phyloP scores from a whole-genome alignment of 2,113 vertebrate species.

The Rhipidura dahli region DNA sequence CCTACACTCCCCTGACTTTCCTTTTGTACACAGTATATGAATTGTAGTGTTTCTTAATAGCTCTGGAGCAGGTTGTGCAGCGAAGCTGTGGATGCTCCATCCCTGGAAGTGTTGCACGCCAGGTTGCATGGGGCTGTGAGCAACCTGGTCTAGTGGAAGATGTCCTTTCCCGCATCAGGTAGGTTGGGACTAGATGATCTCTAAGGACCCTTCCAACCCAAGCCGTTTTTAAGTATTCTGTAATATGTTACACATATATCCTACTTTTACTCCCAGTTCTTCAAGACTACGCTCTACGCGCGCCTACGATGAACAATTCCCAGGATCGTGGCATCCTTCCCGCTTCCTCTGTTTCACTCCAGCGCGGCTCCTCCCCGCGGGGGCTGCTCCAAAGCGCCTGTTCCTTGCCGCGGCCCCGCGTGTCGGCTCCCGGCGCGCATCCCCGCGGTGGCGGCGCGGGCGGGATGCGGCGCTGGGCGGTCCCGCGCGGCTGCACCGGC shows the following conservation, averaged over 20 bases:
- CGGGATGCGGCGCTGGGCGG: background rate
- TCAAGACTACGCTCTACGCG: background rate
- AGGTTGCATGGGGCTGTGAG: background rate
- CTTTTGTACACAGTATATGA: background rate
- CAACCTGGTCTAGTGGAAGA: background rate
- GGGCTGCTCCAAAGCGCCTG: rapidly evolving
- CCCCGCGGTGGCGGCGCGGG: background rate
- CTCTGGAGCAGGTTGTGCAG: background rate
- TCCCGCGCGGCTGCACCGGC: rapidly evolving
- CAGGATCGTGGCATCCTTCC: rapidly evolving
- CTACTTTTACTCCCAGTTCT: background rate
- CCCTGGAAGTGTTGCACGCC: background rate
- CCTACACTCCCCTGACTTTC: background rate
- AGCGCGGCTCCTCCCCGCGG: background rate
- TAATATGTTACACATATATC: rapidly evolving
- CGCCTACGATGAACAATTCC: background rate
- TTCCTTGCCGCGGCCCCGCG: rapidly evolving
- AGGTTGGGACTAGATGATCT: background rate
- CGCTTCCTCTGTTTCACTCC: too few species aligned
- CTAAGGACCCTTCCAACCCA: background rate
- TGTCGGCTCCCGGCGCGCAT: rapidly evolving
- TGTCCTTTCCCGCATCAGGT: background rate
- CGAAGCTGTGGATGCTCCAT: too few species aligned
- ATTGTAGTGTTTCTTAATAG: background rate
- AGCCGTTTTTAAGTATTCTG: background rate